Percentiles rank a stretch among this genome's conserved stretches.
Conservation (phyloP, 2,797 vertebrate genomes). For the Sebastes alutus region DNA sequence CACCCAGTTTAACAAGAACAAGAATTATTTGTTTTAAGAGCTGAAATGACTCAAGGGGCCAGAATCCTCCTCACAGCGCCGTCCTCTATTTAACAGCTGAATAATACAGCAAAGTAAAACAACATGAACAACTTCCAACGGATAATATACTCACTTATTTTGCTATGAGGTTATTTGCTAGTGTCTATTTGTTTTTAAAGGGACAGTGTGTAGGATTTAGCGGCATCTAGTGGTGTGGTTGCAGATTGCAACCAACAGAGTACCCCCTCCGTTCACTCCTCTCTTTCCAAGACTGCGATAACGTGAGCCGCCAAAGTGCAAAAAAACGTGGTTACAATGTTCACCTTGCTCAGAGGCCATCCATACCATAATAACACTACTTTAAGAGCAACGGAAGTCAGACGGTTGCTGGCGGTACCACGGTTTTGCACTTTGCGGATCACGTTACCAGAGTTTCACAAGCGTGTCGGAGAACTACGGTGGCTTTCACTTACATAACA, state of each 20-base stretch:
- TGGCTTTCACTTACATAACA: background rate
- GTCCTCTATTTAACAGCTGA: background rate
- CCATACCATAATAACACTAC: too few relatives aligned
- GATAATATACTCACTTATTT: background rate
- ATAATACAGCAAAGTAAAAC: background rate
- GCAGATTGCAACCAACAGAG: too few relatives aligned
- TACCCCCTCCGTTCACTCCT: too few relatives aligned
- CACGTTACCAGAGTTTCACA: too few relatives aligned
- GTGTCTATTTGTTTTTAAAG: background rate
- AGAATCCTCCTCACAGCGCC: background rate
- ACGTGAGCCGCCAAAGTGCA: too few relatives aligned
- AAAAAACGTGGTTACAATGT: too few relatives aligned
- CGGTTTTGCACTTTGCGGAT: too few relatives aligned
- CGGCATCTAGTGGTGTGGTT: background rate
- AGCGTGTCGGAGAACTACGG: too few relatives aligned
- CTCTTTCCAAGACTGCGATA: too few relatives aligned
- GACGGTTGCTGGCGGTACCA: fast-evolving
- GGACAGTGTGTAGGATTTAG: background rate
- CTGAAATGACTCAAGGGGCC: background rate
- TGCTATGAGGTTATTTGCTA: background rate
- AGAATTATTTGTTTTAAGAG: background rate
- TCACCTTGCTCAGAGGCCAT: too few relatives aligned
- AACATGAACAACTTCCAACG: too few relatives aligned
- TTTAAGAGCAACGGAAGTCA: too few relatives aligned
- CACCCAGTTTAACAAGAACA: background rate